phyloP scores from a whole-genome alignment of 92 coral and sea anemone genomes.

The Zoanthus sansibaricus region DNA sequence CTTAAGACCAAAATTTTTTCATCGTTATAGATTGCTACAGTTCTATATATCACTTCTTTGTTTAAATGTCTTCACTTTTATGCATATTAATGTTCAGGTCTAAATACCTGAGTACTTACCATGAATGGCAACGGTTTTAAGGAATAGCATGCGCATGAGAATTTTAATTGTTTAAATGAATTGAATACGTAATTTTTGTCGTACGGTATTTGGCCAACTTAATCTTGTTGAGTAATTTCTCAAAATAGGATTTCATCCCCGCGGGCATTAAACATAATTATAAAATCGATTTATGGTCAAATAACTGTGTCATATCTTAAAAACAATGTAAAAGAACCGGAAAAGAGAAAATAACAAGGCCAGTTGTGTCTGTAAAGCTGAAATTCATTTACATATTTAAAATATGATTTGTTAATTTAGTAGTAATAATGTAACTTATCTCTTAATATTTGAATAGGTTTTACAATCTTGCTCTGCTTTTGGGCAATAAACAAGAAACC shows the following conservation, averaged over 20 bases:
- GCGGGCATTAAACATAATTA: background rate
- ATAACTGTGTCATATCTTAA: background rate
- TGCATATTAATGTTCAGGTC: too few relatives aligned
- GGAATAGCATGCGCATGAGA: background rate
- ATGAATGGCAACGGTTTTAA: too few relatives aligned
- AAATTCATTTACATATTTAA: background rate
- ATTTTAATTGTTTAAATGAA: background rate
- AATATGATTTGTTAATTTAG: background rate
- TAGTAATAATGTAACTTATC: too few relatives aligned
- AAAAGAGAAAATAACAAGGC: background rate
- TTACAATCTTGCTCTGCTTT: background rate
- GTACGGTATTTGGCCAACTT: background rate
- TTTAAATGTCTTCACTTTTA: too few relatives aligned
- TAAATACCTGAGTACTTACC: too few relatives aligned
- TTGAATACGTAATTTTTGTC: background rate
- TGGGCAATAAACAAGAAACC: constrained; percentile 17
- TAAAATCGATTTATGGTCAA: background rate
- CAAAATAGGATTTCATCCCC: constrained; percentile 1
- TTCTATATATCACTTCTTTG: too few relatives aligned
- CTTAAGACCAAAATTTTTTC: too few relatives aligned
- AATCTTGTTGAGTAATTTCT: background rate
- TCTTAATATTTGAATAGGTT: background rate
- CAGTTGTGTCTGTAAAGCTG: background rate
- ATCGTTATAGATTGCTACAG: too few relatives aligned
- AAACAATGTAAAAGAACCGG: background rate